Percentiles rank a stretch among this genome's conserved stretches.
Evolutionary conservation across 1,140 invertebrate species (phyloP).

Genomic region (Wiebesia pumilae): DNA sequence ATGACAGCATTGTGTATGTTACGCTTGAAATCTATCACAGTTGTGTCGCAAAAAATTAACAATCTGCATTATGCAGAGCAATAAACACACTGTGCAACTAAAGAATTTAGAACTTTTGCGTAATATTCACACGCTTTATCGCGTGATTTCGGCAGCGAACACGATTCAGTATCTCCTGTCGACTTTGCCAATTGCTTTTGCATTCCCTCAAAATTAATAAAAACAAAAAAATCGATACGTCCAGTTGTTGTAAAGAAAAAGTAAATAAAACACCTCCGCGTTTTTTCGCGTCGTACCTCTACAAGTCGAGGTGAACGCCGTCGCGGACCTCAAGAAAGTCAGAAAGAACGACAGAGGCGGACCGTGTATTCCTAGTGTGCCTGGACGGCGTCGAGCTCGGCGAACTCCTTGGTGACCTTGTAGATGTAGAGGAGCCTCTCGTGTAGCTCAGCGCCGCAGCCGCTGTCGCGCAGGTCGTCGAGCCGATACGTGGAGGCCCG

Average conservation of each 20-base stretch:
- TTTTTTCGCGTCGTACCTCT: too few species aligned
- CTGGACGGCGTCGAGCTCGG: conserved; percentile 68
- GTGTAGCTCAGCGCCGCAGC: conserved; percentile 77
- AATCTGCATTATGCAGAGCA: background rate
- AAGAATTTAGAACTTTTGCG: too few species aligned
- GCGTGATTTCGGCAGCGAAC: background rate
- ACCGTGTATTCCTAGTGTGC: background rate
- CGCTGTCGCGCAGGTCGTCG: conserved; percentile 76
- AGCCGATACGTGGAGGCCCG: conserved; percentile 78
- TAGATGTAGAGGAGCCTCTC: conserved; percentile 79
- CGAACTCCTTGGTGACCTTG: conserved; percentile 74
- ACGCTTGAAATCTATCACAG: background rate
- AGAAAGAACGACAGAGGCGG: background rate
- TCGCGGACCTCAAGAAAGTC: background rate
- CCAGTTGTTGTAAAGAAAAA: background rate
- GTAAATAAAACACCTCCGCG: too few species aligned
- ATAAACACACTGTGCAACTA: background rate
- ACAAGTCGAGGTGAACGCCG: background rate
- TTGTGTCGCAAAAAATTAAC: background rate
- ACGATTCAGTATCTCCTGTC: background rate
- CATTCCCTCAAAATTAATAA: background rate
- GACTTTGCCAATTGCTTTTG: background rate
- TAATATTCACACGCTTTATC: too few species aligned
- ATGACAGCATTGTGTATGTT: background rate
- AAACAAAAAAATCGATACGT: background rate